Percentiles rank a stretch among this genome's conserved stretches.
phyloP scores from a whole-genome alignment of 92 coral and sea anemone genomes.

The Palythoa grandis region DNA sequence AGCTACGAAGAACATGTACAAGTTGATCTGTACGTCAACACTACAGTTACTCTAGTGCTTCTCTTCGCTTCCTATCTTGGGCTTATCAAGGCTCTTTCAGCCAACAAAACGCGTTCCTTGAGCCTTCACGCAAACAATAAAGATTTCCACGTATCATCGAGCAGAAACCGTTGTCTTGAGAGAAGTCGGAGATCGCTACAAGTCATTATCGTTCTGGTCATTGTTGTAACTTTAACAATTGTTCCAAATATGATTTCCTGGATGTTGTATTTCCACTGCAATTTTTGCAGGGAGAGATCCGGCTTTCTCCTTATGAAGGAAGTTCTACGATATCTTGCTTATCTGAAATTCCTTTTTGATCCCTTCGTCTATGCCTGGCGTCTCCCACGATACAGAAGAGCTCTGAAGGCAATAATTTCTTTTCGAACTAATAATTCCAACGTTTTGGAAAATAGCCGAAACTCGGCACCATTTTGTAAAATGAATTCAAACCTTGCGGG shows the following conservation, averaged over 20 bases:
- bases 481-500: conserved; percentile 28
- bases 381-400: conserved; percentile 56
- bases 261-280: conserved; percentile 49
- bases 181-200: conserved; percentile 46
- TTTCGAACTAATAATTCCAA: conserved; percentile 13
- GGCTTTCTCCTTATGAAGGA: conserved; percentile 23
- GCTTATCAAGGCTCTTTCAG: conserved; percentile 46
- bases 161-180: conserved; percentile 40
- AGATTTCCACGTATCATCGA: conserved; percentile 8
- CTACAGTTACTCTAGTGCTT: conserved; percentile 44
- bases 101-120: conserved; percentile 18
- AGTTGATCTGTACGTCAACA: conserved; percentile 61
- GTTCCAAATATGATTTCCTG: conserved; percentile 57
- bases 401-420: conserved; percentile 48
- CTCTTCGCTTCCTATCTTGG: conserved; percentile 53
- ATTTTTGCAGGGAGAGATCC: conserved; percentile 19
- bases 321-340: conserved; percentile 53
- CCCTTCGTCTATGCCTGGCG: conserved; percentile 72
- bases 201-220: conserved; percentile 47
- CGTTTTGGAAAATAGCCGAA: conserved; percentile 10
- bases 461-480: conserved; percentile 16
- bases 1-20: conserved; percentile 22
- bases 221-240: conserved; percentile 58
- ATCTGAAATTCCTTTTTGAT: conserved; percentile 60
- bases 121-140: conserved; percentile 35